Evolutionary conservation across 2,888 invertebrate species (phyloP).

Genomic region (Spatulosminthurus flaviceps): DNA sequence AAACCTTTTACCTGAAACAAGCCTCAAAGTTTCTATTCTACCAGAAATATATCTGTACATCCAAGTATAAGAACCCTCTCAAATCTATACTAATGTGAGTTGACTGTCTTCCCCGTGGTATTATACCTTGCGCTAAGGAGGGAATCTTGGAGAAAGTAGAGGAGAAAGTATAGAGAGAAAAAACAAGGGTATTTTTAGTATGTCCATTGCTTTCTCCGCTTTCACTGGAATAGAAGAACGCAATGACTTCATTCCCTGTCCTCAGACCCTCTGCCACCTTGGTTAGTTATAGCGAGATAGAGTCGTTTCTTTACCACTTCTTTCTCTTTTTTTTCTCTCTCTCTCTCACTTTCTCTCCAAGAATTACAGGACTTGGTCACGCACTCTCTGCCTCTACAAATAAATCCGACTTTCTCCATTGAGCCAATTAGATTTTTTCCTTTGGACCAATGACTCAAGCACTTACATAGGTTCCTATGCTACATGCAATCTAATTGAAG

Average conservation of each 20-base stretch:
- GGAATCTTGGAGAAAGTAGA: too few species aligned
- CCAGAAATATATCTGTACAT: too few species aligned
- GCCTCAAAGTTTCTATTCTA: too few species aligned
- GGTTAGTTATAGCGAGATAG: too few species aligned
- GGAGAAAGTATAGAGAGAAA: too few species aligned
- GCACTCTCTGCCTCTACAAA: not conserved
- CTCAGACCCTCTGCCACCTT: not conserved
- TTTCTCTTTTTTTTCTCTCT: slow-evolving; percentile 8
- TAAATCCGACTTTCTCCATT: slow-evolving; percentile 15
- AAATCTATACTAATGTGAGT: too few species aligned
- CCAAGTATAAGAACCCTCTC: too few species aligned
- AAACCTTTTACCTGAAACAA: slow-evolving; percentile 21
- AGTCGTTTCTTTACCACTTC: too few species aligned
- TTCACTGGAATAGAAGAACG: not conserved
- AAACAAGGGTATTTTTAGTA: not conserved
- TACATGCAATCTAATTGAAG: too few species aligned
- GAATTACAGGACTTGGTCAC: slow-evolving; percentile 25
- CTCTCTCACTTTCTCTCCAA: slow-evolving; percentile 15
- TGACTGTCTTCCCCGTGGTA: too few species aligned
- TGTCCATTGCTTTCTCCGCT: not conserved
- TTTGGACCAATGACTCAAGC: too few species aligned
- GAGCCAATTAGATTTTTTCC: slow-evolving; percentile 18
- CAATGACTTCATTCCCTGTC: slow-evolving; percentile 26
- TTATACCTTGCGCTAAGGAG: too few species aligned
- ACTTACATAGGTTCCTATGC: not conserved